Conservation (phyloP, 2,797 vertebrate species). For the Antennarius maculatus region DNA sequence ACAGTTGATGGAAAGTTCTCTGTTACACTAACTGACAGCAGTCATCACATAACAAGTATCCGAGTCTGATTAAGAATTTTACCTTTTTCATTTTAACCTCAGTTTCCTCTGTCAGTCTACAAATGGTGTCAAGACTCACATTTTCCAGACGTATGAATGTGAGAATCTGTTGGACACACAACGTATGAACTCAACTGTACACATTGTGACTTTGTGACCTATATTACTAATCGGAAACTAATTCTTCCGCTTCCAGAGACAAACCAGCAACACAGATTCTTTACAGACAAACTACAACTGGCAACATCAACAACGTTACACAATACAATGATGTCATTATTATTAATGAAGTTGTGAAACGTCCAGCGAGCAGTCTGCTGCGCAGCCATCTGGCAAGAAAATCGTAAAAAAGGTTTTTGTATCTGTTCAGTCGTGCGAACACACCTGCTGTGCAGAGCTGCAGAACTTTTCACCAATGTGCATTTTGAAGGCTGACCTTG, state of each 20-base stretch:
- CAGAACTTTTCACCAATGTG: background rate
- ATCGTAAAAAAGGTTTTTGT: constrained; percentile 7
- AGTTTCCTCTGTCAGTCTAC: background rate
- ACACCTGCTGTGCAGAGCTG: constrained; percentile 2
- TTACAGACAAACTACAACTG: no score
- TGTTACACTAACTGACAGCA: background rate
- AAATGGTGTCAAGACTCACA: no score
- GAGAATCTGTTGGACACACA: no score
- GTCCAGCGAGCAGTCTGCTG: background rate
- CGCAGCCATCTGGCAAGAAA: background rate
- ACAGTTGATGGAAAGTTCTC: background rate
- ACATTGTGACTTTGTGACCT: no score
- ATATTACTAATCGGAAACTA: no score
- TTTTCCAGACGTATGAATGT: background rate
- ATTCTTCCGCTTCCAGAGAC: no score
- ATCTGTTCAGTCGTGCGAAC: constrained; percentile 11
- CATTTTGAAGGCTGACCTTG: background rate
- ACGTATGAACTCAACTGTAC: no score
- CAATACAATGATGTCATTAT: no score
- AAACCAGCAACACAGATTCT: background rate
- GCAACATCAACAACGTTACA: no score
- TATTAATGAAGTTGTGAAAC: no score
- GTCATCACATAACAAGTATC: background rate
- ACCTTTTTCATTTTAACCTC: background rate
- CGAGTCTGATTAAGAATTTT: background rate